These are phyloP conservation scores for Dysdera silvatica DNA, from an alignment of 1,140 invertebrate genomes.

Conservation along the genomic window DNA sequence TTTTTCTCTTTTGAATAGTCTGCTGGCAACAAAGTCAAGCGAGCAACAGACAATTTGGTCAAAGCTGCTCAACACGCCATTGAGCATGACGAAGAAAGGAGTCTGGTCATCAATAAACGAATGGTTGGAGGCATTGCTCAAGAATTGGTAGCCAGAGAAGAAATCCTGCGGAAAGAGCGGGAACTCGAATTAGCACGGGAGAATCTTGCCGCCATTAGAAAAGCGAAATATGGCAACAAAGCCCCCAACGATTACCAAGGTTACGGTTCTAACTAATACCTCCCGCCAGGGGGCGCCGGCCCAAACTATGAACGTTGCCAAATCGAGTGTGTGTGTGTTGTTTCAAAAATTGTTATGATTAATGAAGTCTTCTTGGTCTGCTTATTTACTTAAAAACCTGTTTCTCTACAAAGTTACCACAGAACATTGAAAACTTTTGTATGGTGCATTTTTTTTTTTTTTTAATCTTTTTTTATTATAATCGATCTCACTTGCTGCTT, in stretches of 20 bases:
- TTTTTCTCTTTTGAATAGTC: slow-evolving; percentile 49
- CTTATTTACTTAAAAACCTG: too few relatives aligned
- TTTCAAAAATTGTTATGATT: too few relatives aligned
- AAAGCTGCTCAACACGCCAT: slow-evolving; percentile 87
- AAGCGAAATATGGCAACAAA: slow-evolving; percentile 47
- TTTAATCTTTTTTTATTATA: too few relatives aligned
- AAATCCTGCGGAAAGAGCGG: slow-evolving; percentile 71
- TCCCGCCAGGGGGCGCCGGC: too few relatives aligned
- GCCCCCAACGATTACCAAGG: slow-evolving; percentile 32
- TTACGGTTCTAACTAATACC: slow-evolving; percentile 27
- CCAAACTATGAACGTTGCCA: too few relatives aligned
- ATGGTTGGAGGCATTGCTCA: slow-evolving; percentile 70
- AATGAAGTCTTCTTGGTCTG: too few relatives aligned
- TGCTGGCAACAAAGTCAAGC: slow-evolving; percentile 94
- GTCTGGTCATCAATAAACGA: slow-evolving; percentile 74
- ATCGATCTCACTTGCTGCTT: too few relatives aligned
- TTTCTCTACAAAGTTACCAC: too few relatives aligned
- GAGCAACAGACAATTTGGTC: slow-evolving; percentile 94
- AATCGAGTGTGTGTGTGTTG: too few relatives aligned
- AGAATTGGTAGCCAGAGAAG: slow-evolving; percentile 69
- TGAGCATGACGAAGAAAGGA: slow-evolving; percentile 71
- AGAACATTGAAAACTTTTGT: too few relatives aligned
- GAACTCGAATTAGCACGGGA: slow-evolving; percentile 86
- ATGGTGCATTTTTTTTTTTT: too few relatives aligned
- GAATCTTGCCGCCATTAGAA: slow-evolving; percentile 57